Conservation (phyloP, 2,888 invertebrate genomes). For the Luperina testacea region DNA sequence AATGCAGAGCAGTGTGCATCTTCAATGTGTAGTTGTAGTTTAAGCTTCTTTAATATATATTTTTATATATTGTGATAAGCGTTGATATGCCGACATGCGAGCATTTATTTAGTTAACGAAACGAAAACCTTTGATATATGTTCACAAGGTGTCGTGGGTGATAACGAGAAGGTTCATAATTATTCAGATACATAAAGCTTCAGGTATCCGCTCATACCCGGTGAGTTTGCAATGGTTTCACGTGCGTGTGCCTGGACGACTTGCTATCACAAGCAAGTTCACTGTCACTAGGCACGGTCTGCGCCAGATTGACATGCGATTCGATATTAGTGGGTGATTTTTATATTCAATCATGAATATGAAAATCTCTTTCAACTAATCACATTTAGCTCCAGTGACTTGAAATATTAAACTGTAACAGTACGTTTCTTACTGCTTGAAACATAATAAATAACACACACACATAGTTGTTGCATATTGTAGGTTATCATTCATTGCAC, state of each 20-base stretch:
- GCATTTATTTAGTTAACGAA: constrained; percentile 89
- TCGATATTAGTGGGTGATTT: constrained; percentile 87
- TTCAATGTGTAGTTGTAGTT: constrained; percentile 88
- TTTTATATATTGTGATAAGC: constrained; percentile 90
- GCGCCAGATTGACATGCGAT: constrained; percentile 81
- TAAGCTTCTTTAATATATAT: constrained; percentile 90
- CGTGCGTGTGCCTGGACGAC: constrained; percentile 87
- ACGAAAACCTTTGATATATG: constrained; percentile 77
- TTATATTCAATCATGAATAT: constrained; percentile 84
- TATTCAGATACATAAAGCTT: constrained; percentile 60
- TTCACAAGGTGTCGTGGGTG: constrained; percentile 82
- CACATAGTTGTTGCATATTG: constrained; percentile 70
- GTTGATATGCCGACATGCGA: constrained; percentile 89
- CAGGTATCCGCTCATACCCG: constrained; percentile 64
- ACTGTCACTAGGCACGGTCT: constrained; percentile 82
- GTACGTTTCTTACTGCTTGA: constrained; percentile 62
- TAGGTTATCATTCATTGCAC: constrained; percentile 84
- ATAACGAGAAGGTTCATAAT: constrained; percentile 74
- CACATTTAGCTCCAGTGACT: constrained; percentile 77
- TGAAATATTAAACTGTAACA: constrained; percentile 65
- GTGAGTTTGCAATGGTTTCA: constrained; percentile 66
- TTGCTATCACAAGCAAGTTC: constrained; percentile 89
- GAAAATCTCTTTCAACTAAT: constrained; percentile 89
- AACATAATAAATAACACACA: constrained; percentile 43
- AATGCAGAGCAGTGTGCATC: constrained; percentile 88